These are phyloP conservation scores for Rhineura floridana DNA, from an alignment of 2,113 vertebrate species.

Conservation along the genomic window DNA sequence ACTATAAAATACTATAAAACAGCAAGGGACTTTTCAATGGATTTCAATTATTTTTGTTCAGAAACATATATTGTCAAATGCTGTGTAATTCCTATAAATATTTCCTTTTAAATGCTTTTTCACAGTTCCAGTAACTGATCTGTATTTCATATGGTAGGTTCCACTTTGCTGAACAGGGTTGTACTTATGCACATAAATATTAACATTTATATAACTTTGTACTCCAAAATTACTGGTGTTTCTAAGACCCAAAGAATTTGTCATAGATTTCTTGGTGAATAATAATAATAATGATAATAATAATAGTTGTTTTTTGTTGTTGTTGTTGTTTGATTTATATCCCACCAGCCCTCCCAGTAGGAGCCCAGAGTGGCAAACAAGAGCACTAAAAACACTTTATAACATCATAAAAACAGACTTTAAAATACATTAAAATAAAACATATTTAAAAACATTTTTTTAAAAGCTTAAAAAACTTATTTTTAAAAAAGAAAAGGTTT, in stretches of 20 bases:
- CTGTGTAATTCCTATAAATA: not conserved
- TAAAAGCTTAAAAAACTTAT: too few relatives aligned
- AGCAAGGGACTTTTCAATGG: not conserved
- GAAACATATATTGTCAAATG: not conserved
- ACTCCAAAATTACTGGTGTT: not conserved
- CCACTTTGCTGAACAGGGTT: not conserved
- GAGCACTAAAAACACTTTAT: too few relatives aligned
- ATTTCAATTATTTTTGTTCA: not conserved
- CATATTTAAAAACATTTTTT: too few relatives aligned
- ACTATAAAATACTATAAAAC: not conserved
- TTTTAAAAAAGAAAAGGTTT: too few relatives aligned
- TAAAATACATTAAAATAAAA: too few relatives aligned
- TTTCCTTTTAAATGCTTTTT: not conserved
- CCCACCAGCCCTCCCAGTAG: too few relatives aligned
- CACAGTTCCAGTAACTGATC: not conserved
- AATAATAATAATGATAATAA: too few relatives aligned
- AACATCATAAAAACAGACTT: too few relatives aligned
- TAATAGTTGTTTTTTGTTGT: too few relatives aligned
- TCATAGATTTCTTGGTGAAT: not conserved
- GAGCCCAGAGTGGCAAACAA: too few relatives aligned
- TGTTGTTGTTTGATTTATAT: too few relatives aligned
- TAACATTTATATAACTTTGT: not conserved
- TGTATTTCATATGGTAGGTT: not conserved
- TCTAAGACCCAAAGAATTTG: constrained; percentile 1
- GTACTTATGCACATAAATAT: not conserved